phyloP scores from a whole-genome alignment of 2,888 invertebrate species.

The Torymus texanus region DNA sequence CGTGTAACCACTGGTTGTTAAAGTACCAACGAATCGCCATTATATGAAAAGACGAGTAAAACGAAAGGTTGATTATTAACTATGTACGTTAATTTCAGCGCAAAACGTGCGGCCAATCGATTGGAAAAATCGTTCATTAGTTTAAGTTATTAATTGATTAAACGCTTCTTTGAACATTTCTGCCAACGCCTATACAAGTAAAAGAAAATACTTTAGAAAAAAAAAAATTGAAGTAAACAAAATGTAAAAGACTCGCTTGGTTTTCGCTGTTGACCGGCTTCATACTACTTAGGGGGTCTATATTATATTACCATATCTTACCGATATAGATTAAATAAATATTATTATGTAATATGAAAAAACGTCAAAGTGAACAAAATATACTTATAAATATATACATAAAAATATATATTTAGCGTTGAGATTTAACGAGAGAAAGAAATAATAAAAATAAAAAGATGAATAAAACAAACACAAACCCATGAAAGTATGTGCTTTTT shows the following conservation, averaged over 20 bases:
- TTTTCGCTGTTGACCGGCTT: constrained; percentile 65
- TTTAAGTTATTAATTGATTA: constrained; percentile 23
- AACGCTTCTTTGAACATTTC: constrained; percentile 42
- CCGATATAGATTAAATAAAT: constrained; percentile 46
- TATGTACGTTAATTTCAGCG: constrained; percentile 15
- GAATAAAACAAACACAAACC: constrained; percentile 69
- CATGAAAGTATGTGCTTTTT: constrained; percentile 75
- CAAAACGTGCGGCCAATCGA: not conserved
- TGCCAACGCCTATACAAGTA: constrained; percentile 27
- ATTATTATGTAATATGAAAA: constrained; percentile 53
- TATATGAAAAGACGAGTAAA: constrained; percentile 46
- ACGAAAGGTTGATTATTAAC: constrained; percentile 23
- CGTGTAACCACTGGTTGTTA: constrained; percentile 52
- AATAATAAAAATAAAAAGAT: too few relatives aligned
- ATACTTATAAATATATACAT: constrained; percentile 63
- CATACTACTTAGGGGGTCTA: constrained; percentile 33
- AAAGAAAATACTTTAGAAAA: constrained; percentile 14
- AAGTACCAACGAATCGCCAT: constrained; percentile 61
- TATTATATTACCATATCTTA: constrained; percentile 28
- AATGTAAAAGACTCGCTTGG: constrained; percentile 32
- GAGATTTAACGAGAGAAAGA: constrained; percentile 67
- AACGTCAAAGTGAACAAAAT: constrained; percentile 59
- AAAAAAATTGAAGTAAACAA: not conserved
- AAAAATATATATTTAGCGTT: constrained; percentile 69
- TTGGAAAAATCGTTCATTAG: not conserved